These are phyloP conservation scores for Falcunculus frontatus DNA, from an alignment of 2,113 vertebrate genomes.

Conservation along the genomic window DNA sequence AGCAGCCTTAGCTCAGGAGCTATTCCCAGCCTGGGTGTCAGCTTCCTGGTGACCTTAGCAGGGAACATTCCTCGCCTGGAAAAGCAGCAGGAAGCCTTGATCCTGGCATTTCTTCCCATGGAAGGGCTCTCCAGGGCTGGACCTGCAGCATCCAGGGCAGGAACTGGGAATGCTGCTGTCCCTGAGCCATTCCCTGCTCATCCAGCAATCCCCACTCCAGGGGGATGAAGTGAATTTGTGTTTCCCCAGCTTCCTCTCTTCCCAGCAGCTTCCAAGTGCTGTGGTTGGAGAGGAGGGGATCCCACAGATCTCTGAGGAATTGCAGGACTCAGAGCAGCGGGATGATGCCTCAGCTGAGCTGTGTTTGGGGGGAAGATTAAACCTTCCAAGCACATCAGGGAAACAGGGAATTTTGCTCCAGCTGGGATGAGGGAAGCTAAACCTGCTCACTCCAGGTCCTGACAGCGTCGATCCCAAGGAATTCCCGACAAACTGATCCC, in stretches of 20 bases:
- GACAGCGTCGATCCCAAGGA: neutral
- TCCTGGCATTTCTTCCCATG: fast-evolving
- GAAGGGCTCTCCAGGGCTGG: neutral
- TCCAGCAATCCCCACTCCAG: fast-evolving
- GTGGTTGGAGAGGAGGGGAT: neutral
- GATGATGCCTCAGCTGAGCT: neutral
- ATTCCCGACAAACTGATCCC: neutral
- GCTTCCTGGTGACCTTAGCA: conserved; percentile 45
- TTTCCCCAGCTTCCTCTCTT: neutral
- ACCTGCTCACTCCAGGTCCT: neutral
- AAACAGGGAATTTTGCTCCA: neutral
- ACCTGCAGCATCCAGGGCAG: neutral
- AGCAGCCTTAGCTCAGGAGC: conserved; percentile 12
- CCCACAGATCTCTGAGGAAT: neutral
- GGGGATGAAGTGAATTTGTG: neutral
- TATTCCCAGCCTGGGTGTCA: conserved; percentile 45
- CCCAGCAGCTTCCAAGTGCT: neutral
- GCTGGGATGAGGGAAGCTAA: neutral
- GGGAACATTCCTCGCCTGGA: neutral
- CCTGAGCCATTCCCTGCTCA: neutral
- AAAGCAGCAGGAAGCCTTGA: neutral
- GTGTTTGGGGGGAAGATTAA: neutral
- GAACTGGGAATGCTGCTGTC: neutral
- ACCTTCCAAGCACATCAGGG: fast-evolving
- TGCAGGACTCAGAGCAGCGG: neutral